Conservation (phyloP, 2,888 invertebrate genomes). For the Cosmia trapezina region DNA sequence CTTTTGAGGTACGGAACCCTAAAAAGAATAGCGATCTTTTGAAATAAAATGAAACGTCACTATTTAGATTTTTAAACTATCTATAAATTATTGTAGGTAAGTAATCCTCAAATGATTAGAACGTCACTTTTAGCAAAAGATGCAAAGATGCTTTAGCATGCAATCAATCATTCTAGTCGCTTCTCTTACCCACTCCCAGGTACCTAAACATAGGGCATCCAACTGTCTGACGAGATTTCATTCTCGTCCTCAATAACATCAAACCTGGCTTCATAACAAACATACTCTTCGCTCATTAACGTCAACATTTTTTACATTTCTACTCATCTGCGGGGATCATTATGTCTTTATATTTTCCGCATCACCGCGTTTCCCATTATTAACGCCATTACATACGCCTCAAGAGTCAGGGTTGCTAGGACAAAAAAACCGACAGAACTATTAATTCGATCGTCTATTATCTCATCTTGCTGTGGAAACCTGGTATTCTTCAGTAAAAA, state of each 20-base stretch:
- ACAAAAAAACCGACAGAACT: conserved; percentile 29
- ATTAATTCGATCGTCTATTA: conserved; percentile 35
- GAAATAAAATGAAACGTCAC: too few relatives aligned
- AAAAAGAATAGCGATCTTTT: too few relatives aligned
- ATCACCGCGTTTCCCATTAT: conserved; percentile 65
- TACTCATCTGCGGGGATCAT: conserved; percentile 52
- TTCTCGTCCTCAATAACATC: conserved; percentile 9
- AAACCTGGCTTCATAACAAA: conserved; percentile 39
- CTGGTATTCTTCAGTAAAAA: conserved; percentile 6
- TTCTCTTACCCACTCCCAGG: background rate
- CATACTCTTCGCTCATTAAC: conserved; percentile 43
- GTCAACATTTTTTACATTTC: conserved; percentile 50
- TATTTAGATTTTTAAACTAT: too few relatives aligned
- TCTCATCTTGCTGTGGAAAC: conserved; percentile 18
- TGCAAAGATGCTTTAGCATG: too few relatives aligned
- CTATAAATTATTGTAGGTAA: too few relatives aligned
- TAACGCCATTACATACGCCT: conserved; percentile 54
- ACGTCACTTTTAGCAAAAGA: too few relatives aligned
- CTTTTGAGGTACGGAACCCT: too few relatives aligned
- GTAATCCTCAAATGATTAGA: too few relatives aligned
- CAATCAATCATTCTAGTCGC: too few relatives aligned
- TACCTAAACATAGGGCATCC: background rate
- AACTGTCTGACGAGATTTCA: conserved; percentile 12
- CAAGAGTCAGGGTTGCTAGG: conserved; percentile 48
- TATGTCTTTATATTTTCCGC: conserved; percentile 65